Evolutionary conservation across 2,113 vertebrate genomes (phyloP).

Genomic region (Miniopterus natalensis): DNA sequence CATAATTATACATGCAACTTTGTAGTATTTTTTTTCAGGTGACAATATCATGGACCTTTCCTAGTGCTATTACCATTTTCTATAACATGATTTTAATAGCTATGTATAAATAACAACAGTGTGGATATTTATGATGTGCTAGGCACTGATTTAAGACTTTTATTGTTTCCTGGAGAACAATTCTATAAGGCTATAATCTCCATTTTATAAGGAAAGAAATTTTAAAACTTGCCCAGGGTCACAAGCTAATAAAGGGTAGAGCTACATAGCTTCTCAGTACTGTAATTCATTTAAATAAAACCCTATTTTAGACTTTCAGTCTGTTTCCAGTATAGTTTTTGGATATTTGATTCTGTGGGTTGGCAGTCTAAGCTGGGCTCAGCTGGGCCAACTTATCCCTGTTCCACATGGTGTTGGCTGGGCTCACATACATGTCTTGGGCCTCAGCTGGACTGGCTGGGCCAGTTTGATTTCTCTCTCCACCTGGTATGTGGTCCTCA

Average conservation of each 20-base stretch:
- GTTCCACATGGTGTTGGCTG: neutral
- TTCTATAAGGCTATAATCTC: neutral
- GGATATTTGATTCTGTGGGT: neutral
- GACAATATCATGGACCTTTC: neutral
- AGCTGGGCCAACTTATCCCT: neutral
- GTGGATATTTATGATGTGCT: slow-evolving; percentile 9
- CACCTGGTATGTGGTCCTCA: neutral
- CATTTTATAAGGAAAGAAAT: slow-evolving; percentile 19
- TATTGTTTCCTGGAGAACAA: neutral
- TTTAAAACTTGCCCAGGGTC: neutral
- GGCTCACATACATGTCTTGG: neutral
- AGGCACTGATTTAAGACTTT: slow-evolving; percentile 14
- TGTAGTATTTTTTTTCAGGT: slow-evolving; percentile 1
- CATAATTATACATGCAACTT: neutral
- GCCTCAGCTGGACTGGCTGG: neutral
- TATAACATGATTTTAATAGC: slow-evolving; percentile 31
- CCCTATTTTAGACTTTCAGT: neutral
- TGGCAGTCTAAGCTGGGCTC: neutral
- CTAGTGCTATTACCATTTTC: neutral
- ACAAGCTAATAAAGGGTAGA: slow-evolving; percentile 35
- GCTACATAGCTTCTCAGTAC: neutral
- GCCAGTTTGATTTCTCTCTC: neutral
- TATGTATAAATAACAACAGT: neutral
- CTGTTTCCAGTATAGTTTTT: slow-evolving; percentile 14
- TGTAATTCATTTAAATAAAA: slow-evolving; percentile 4